Conservation (phyloP, 2,797 vertebrate genomes). For the Gobio occitaniae region DNA sequence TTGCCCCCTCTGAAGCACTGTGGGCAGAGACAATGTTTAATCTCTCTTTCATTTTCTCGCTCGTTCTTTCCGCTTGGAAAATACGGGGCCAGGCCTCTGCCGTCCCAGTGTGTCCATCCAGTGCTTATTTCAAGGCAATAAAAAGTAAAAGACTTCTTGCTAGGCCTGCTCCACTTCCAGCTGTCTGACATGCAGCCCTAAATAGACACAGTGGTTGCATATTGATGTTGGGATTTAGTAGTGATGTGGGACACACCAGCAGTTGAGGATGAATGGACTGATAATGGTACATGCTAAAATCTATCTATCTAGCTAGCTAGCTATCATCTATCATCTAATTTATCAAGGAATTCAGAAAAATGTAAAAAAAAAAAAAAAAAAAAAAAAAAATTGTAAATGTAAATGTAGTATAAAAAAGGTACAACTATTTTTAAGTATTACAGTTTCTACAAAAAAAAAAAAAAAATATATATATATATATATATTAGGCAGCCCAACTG, state of each 20-base stretch:
- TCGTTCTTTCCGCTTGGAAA: slow-evolving; percentile 19
- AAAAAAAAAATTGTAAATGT: neutral
- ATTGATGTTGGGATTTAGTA: slow-evolving; percentile 44
- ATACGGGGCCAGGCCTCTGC: neutral
- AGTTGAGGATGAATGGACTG: slow-evolving; percentile 25
- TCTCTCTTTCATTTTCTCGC: slow-evolving; percentile 43
- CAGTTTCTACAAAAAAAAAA: neutral
- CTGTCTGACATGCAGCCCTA: slow-evolving; percentile 48
- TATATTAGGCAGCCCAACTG: neutral
- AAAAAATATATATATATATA: no score
- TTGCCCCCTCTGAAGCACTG: slow-evolving; percentile 24
- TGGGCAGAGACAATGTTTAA: slow-evolving; percentile 37
- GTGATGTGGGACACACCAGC: slow-evolving; percentile 47
- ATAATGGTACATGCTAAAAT: neutral
- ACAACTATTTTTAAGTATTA: no score
- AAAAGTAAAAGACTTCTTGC: slow-evolving; percentile 51
- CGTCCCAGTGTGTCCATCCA: slow-evolving; percentile 26
- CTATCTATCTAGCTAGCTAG: no score
- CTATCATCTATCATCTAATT: neutral
- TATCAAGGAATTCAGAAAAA: neutral
- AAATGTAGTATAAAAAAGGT: no score
- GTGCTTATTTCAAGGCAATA: slow-evolving; percentile 45
- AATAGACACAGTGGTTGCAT: slow-evolving; percentile 45
- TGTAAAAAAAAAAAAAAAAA: neutral
- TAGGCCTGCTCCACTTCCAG: slow-evolving; percentile 49